These are phyloP conservation scores for Nylanderia fulva DNA, from an alignment of 1,140 invertebrate species.

Conservation along the genomic window DNA sequence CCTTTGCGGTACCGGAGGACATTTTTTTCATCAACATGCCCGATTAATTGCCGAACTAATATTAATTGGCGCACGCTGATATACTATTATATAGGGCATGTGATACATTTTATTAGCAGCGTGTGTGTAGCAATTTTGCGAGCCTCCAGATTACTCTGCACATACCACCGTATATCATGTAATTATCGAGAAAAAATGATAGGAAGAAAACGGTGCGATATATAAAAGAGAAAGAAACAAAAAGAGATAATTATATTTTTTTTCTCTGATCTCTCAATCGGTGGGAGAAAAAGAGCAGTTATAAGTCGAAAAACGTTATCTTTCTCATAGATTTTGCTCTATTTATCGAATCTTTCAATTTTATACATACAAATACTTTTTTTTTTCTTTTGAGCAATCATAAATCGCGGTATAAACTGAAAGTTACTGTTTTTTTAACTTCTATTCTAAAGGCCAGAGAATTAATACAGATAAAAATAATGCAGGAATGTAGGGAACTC, in stretches of 20 bases:
- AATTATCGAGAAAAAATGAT: slow-evolving; percentile 62
- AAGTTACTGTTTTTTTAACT: not conserved
- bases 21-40: slow-evolving; percentile 56
- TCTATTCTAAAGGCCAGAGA: slow-evolving; percentile 29
- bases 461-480: slow-evolving; percentile 37
- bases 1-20: slow-evolving; percentile 58
- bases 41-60: slow-evolving; percentile 40
- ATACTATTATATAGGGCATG: slow-evolving; percentile 26
- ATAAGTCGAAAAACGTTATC: not conserved
- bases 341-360: not conserved
- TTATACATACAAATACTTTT: not conserved
- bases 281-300: not conserved
- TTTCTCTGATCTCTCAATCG: slow-evolving; percentile 45
- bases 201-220: slow-evolving; percentile 49
- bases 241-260: slow-evolving; percentile 42
- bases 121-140: slow-evolving; percentile 71
- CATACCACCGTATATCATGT: slow-evolving; percentile 70
- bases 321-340: not conserved
- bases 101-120: slow-evolving; percentile 65
- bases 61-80: slow-evolving; percentile 43
- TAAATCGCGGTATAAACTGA: not conserved
- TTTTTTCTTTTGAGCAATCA: not conserved
- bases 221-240: slow-evolving; percentile 59
- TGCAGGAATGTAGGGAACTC: slow-evolving; percentile 38
- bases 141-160: slow-evolving; percentile 72